Evolutionary conservation across 1,140 invertebrate genomes (phyloP), one percentile per base, ranked within the genome.

Genomic region (Drosophila kanapiae): DNA sequence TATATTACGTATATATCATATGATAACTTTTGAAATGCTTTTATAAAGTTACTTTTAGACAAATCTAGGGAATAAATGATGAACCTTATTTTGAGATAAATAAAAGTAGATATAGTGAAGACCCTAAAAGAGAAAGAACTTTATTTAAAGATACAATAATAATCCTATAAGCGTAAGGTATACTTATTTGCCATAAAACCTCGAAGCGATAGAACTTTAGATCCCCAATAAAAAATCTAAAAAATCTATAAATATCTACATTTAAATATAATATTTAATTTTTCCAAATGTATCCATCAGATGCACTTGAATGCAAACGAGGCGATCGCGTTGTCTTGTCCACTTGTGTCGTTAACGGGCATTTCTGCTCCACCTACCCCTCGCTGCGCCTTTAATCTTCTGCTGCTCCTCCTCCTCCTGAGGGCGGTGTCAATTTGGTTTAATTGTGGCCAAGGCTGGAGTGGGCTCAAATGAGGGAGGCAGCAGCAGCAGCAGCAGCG

Each of bases 351-450:
- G 75, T 77, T 77, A 77, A 77, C 75, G 75, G 74, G 23, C 74
- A 77, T 67, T 67, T 37, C 63, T 14, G 27, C 23, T 18, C 31
- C 72, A 38, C 38, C 56, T 27, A 48, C 33, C 35, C 49, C 53
- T 35, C 18, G n/a, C 43, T 45, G 18, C 27, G 23, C 23, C 64
- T 37, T 49, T 9, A 51, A 33, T 14, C 51, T 18, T 0, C 48
- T 38, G 10, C 35, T n/a, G 49, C 48, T 37, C 27, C 40, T 18
- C 31, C 56, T 53, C 16, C 29, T 58, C 43, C n/a, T 49, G 57
- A 60, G 53, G 43, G 64, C 82, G 61, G 65, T 81, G 80, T 88
- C 84, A 87, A 80, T 87, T 80, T 84, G 64, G 78, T 76, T 88
- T 88, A 84, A 88, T 88, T 88, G 84, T 78, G 51, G 65, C 64